Percentiles rank a stretch among this genome's conserved stretches.
phyloP scores from a whole-genome alignment of 1,140 invertebrate species.

The Bombus huntii region DNA sequence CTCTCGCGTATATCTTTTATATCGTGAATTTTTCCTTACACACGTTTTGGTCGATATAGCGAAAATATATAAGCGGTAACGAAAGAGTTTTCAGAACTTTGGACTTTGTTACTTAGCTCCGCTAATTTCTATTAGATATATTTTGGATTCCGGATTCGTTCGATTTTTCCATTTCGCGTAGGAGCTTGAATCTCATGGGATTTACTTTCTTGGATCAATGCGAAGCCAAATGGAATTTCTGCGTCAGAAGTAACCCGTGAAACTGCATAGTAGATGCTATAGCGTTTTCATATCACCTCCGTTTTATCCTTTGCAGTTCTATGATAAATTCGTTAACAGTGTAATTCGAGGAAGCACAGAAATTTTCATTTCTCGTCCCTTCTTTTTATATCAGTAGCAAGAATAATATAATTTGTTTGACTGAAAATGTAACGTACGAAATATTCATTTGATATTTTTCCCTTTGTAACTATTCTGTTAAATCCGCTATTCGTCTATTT shows the following conservation, averaged over 20 bases:
- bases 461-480: not conserved
- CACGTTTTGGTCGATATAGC: not conserved
- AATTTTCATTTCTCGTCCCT: not conserved
- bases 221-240: not conserved
- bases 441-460: too few species aligned
- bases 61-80: not conserved
- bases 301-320: not conserved
- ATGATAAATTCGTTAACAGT: not conserved
- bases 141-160: not conserved
- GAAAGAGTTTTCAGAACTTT: constrained; percentile 17
- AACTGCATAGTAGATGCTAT: too few species aligned
- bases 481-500: not conserved
- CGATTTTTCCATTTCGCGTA: not conserved
- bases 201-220: not conserved
- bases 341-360: not conserved
- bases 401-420: too few species aligned
- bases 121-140: not conserved
- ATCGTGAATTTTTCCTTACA: not conserved
- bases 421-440: too few species aligned
- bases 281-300: not conserved
- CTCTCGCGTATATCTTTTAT: not conserved
- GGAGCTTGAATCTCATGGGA: not conserved
- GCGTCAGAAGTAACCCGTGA: not conserved
- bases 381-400: too few species aligned
- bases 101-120: not conserved